Conservation (phyloP, 2,797 vertebrate species). For the Bradypodion pumilum region DNA sequence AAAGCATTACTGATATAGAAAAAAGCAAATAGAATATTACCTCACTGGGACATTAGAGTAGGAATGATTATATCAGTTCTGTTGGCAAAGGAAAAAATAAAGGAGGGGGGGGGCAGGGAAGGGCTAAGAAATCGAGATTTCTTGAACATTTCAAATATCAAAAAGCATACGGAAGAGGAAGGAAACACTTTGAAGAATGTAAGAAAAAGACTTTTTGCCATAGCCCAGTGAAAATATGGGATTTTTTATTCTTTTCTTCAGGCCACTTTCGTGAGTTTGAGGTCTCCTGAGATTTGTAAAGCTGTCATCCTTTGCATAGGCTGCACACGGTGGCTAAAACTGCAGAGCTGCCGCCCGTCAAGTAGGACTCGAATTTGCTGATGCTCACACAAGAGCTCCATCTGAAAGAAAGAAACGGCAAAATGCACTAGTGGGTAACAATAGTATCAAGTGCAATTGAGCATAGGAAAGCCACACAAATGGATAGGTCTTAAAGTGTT, state of each 20-base stretch:
- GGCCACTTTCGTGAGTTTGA: constrained; percentile 91
- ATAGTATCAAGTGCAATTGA: background rate
- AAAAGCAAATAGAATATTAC: background rate
- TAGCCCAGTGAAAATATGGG: background rate
- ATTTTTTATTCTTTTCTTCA: constrained; percentile 61
- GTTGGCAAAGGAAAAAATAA: background rate
- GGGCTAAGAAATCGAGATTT: background rate
- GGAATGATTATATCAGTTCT: background rate
- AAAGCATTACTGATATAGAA: background rate
- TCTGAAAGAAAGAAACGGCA: constrained; percentile 71
- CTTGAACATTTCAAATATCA: constrained; percentile 2
- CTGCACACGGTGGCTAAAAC: constrained; percentile 83
- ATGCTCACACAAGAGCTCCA: constrained; percentile 93
- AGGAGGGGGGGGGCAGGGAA: background rate
- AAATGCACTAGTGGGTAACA: background rate
- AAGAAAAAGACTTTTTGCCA: constrained; percentile 35
- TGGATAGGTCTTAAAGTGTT: background rate
- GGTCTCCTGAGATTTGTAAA: constrained; percentile 83
- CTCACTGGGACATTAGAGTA: background rate
- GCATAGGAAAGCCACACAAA: background rate
- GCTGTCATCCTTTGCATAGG: constrained; percentile 82
- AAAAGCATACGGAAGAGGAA: constrained; percentile 5
- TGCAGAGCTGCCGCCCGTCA: constrained; percentile 88
- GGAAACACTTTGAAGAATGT: constrained; percentile 4
- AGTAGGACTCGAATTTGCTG: constrained; percentile 90